phyloP scores from a whole-genome alignment of 2,113 vertebrate genomes.

The Desmodus rotundus region DNA sequence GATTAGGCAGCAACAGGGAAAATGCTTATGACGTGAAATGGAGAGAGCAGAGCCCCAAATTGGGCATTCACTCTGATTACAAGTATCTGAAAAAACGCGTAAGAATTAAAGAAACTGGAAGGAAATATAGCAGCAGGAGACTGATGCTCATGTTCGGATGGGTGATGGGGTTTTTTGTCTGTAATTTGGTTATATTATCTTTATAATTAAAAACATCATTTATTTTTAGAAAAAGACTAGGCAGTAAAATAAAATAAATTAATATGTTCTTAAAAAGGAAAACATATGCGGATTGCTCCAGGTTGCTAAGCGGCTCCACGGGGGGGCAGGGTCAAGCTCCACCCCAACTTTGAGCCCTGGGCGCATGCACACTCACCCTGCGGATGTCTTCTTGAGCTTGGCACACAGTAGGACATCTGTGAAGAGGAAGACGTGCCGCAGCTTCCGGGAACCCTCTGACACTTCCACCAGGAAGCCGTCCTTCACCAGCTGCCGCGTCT shows the following conservation, averaged over 20 bases:
- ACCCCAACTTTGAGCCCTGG: fast-evolving
- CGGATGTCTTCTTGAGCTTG: conserved; percentile 95
- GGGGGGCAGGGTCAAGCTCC: background rate
- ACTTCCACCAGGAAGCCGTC: conserved; percentile 98
- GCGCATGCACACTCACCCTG: conserved; percentile 83
- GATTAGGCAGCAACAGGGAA: conserved; percentile 25
- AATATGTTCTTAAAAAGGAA: background rate
- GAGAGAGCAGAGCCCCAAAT: conserved; percentile 28
- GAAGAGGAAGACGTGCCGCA: conserved; percentile 98
- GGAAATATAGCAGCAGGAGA: conserved; percentile 31
- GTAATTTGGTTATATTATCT: background rate
- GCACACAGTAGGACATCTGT: conserved; percentile 97
- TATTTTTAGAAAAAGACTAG: conserved; percentile 30
- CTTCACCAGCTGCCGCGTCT: conserved; percentile 97
- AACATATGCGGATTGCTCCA: background rate
- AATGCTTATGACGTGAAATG: conserved; percentile 47
- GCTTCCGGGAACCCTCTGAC: conserved; percentile 95
- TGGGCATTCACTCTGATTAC: conserved; percentile 50
- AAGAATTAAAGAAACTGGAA: conserved; percentile 1
- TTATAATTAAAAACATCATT: conserved; percentile 48
- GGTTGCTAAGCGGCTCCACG: background rate
- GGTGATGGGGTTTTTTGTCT: background rate
- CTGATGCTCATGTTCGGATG: background rate
- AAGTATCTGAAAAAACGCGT: background rate
- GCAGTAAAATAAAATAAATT: conserved; percentile 28